Evolutionary conservation across 2,113 vertebrate genomes (phyloP), one percentile per base, ranked within the genome.

Genomic region (Arizona elegans): DNA sequence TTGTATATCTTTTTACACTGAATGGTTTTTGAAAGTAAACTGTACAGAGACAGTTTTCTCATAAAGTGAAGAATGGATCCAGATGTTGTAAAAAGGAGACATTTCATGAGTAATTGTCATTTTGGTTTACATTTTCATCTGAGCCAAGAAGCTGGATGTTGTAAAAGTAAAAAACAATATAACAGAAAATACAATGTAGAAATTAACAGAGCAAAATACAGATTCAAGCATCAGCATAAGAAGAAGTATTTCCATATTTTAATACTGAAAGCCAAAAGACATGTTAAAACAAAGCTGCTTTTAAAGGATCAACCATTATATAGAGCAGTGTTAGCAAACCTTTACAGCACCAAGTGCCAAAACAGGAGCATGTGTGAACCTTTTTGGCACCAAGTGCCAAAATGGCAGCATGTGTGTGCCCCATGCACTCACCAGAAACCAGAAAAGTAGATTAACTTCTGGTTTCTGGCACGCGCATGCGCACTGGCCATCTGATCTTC

Each of bases 61-160:
- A 94, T 81, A 96, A 94, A 95, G 89, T 86, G 3, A 91, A 92
- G 54, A 94, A 17, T 92, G 56, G 93, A 96, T 93, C 86, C 90
- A 95, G 91, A 93, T 95, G 55, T 90, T 92, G 13, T 59, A 92
- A 89, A 95, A 90, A 95, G 91, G 47, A 92, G 29, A 93, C 95
- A 23, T 53, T 93, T 94, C 62, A 91, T 86, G 0, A 91, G 59
- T 58, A 91, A n/a, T n/a, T 50, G n/a, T 85, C 12, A 11, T 70
- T 13, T 56, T 81, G 56, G 8, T 86, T 90, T 59, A 24, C 43
- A 38, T 19, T 86, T 86, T 38, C 50, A 23, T 9, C 70, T 62
- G 8, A 24, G 52, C 59, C 86, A 88, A 65, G 29, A 15, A 11
- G 65, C 23, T 70, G 43, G 38, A 5, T 12, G 38, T 38, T 87